Evolutionary conservation across 1,140 invertebrate species (phyloP).

Genomic region (Drosophila carrolli): DNA sequence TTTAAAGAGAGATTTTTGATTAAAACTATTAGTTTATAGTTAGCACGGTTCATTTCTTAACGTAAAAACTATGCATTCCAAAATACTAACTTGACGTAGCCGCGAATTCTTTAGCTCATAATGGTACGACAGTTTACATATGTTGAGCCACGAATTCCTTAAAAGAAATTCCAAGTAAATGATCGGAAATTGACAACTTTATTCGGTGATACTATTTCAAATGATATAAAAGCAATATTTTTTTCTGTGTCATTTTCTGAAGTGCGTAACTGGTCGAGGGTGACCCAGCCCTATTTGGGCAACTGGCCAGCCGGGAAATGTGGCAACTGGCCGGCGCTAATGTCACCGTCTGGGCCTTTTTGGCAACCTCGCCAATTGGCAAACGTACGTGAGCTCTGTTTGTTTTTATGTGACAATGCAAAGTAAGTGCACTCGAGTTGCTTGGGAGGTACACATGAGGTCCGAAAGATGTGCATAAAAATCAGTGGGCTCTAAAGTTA

Average conservation of each 20-base stretch:
- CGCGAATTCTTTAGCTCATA: no score
- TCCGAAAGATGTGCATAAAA: conserved; percentile 65
- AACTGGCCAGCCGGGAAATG: conserved; percentile 58
- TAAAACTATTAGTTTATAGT: no score
- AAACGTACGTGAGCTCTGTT: conserved; percentile 53
- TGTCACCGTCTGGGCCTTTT: conserved; percentile 73
- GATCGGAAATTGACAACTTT: no score
- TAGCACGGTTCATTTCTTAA: no score
- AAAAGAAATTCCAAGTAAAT: no score
- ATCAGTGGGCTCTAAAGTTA: conserved; percentile 82
- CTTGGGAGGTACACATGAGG: background rate
- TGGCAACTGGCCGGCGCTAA: conserved; percentile 56
- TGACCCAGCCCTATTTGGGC: conserved; percentile 42
- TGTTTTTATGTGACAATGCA: conserved; percentile 81
- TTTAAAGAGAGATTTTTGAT: no score
- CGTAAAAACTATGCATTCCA: no score
- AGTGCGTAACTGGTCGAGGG: conserved; percentile 54
- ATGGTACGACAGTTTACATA: no score
- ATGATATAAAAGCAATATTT: background rate
- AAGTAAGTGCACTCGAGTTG: conserved; percentile 79
- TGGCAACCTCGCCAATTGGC: conserved; percentile 26
- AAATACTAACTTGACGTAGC: no score
- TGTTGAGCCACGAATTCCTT: no score
- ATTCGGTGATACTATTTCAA: no score
- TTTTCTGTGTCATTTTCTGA: conserved; percentile 12